Conservation (phyloP, 2,797 vertebrate species). For the Rhynchonycteris naso region DNA sequence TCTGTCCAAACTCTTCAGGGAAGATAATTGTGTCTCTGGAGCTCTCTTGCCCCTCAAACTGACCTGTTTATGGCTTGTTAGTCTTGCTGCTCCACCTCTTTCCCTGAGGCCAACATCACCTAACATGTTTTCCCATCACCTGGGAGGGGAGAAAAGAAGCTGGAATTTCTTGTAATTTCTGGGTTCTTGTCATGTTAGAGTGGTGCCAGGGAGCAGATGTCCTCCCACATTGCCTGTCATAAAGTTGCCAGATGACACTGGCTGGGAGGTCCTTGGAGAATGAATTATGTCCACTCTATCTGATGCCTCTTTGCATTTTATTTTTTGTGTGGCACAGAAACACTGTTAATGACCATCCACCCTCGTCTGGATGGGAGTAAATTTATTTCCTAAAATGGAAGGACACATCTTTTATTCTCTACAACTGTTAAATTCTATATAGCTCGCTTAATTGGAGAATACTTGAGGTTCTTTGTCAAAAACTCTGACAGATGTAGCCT, state of each 20-base stretch:
- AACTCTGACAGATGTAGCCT: slow-evolving; percentile 75
- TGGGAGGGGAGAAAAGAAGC: neutral
- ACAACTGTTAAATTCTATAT: slow-evolving; percentile 58
- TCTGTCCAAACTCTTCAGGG: neutral
- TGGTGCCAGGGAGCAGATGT: neutral
- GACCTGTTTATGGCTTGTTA: neutral
- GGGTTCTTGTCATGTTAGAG: neutral
- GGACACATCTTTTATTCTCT: slow-evolving; percentile 30
- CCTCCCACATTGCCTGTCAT: neutral
- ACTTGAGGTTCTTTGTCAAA: slow-evolving; percentile 71
- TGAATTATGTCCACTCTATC: neutral
- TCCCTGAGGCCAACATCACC: neutral
- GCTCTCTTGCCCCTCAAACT: neutral
- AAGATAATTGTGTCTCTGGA: neutral
- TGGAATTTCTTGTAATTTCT: neutral
- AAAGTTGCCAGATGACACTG: neutral
- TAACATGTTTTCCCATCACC: neutral
- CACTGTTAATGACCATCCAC: neutral
- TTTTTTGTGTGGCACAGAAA: slow-evolving; percentile 19
- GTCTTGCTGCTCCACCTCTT: neutral
- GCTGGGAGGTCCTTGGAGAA: neutral
- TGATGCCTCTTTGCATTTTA: neutral
- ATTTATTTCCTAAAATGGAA: slow-evolving; percentile 18
- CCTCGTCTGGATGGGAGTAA: neutral
- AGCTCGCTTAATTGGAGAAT: slow-evolving; percentile 75